phyloP scores from a whole-genome alignment of 2,113 vertebrate genomes.

The Cephalophus harveyi region DNA sequence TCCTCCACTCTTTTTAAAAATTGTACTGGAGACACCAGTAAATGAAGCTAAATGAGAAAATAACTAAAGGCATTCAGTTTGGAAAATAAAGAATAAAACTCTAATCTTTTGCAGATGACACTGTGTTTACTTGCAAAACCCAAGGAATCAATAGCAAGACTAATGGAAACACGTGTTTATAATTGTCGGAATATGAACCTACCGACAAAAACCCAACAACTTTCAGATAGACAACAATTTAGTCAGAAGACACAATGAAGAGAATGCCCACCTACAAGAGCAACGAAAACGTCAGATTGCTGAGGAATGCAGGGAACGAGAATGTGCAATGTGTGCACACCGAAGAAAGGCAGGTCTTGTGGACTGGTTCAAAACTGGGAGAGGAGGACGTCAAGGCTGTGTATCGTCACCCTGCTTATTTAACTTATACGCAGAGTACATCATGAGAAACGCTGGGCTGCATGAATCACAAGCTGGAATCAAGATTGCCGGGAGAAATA shows the following conservation, averaged over 20 bases:
- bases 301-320: background rate
- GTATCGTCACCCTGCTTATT: background rate
- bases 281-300: background rate
- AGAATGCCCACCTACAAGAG: background rate
- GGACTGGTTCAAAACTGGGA: background rate
- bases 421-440: background rate
- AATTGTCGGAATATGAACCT: background rate
- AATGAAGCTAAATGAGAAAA: background rate
- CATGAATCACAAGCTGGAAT: background rate
- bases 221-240: background rate
- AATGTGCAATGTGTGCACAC: too few species aligned
- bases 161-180: background rate
- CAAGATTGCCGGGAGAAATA: background rate
- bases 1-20: background rate
- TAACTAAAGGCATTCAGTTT: background rate
- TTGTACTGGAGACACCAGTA: background rate
- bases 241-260: background rate
- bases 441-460: rapidly evolving
- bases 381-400: background rate
- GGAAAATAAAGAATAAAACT: background rate
- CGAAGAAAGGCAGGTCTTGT: background rate
- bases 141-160: background rate
- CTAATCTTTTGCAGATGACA: background rate
- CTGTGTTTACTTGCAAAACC: background rate
- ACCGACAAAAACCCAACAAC: background rate